phyloP scores from a whole-genome alignment of 1,140 invertebrate species.

The Drosophila dunni region DNA sequence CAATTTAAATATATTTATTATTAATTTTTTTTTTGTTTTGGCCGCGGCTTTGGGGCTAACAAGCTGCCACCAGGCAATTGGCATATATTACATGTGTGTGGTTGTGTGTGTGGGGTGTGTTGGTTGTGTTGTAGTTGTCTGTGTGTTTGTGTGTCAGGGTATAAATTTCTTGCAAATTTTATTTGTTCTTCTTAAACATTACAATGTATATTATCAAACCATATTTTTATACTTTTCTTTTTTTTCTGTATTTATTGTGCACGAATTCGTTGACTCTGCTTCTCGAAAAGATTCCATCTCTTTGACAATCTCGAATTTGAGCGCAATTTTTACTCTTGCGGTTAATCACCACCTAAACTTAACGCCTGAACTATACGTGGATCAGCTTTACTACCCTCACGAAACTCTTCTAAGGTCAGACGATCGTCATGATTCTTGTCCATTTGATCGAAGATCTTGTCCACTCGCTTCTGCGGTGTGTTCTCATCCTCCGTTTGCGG shows the following conservation, averaged over 20 bases:
- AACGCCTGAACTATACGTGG: conserved; percentile 99
- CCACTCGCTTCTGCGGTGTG: conserved; percentile 97
- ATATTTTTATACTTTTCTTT: conserved; percentile 12
- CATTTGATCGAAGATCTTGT: conserved; percentile 99
- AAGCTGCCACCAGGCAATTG: conserved; percentile 44
- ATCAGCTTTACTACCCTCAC: conserved; percentile 96
- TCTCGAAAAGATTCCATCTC: conserved; percentile 39
- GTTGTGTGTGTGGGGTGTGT: conserved; percentile 17
- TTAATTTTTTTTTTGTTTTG: conserved; percentile 9
- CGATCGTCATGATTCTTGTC: conserved; percentile 98
- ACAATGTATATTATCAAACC: conserved; percentile 29
- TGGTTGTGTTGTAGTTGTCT: not conserved
- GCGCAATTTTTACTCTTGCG: conserved; percentile 40
- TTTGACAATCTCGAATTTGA: conserved; percentile 37
- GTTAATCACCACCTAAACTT: conserved; percentile 91
- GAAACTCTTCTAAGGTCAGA: conserved; percentile 80
- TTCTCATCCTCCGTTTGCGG: conserved; percentile 96
- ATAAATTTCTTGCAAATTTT: conserved; percentile 28
- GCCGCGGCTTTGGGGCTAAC: conserved; percentile 40
- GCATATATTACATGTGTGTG: conserved; percentile 33
- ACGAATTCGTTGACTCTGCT: conserved; percentile 63
- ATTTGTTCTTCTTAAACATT: conserved; percentile 21
- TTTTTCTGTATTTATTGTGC: conserved; percentile 85
- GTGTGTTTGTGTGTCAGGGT: conserved; percentile 7
- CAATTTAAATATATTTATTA: conserved; percentile 8